Percentiles rank a stretch among this genome's conserved stretches.
phyloP scores from a whole-genome alignment of 1,140 invertebrate species.

The Xylocopa sonorina region DNA sequence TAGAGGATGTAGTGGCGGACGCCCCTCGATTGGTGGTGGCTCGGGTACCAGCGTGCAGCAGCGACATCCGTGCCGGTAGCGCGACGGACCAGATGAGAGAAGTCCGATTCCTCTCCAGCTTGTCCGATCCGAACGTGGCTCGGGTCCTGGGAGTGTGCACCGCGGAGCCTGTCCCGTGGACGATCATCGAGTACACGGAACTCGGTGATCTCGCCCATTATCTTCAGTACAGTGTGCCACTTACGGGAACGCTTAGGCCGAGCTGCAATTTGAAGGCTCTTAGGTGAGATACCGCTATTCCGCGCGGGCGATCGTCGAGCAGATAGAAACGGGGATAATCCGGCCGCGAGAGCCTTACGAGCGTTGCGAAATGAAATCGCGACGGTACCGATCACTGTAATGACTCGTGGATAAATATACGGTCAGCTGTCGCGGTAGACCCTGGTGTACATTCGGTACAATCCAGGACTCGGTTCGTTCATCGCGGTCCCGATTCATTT shows the following conservation, averaged over 20 bases:
- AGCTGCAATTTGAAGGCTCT: constrained; percentile 78
- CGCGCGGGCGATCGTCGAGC: constrained; percentile 9
- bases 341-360: background rate
- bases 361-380: constrained; percentile 20
- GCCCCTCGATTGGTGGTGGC: constrained; percentile 82
- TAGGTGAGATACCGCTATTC: constrained; percentile 69
- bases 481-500: constrained; percentile 3
- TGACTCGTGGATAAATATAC: background rate
- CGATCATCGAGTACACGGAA: constrained; percentile 90
- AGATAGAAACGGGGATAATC: background rate
- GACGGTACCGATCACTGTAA: constrained; percentile 22
- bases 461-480: background rate
- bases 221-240: constrained; percentile 83
- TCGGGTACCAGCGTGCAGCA: constrained; percentile 74
- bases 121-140: constrained; percentile 89
- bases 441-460: constrained; percentile 4
- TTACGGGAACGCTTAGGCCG: constrained; percentile 75
- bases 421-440: constrained; percentile 16
- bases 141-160: constrained; percentile 87
- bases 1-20: constrained; percentile 79
- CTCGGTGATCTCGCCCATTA: constrained; percentile 91
- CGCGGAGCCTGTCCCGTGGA: constrained; percentile 85
- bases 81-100: constrained; percentile 82
- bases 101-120: constrained; percentile 87
- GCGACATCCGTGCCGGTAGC: constrained; percentile 71